Evolutionary conservation across 2,113 vertebrate species (phyloP).

Genomic region (Ciconia stormi): DNA sequence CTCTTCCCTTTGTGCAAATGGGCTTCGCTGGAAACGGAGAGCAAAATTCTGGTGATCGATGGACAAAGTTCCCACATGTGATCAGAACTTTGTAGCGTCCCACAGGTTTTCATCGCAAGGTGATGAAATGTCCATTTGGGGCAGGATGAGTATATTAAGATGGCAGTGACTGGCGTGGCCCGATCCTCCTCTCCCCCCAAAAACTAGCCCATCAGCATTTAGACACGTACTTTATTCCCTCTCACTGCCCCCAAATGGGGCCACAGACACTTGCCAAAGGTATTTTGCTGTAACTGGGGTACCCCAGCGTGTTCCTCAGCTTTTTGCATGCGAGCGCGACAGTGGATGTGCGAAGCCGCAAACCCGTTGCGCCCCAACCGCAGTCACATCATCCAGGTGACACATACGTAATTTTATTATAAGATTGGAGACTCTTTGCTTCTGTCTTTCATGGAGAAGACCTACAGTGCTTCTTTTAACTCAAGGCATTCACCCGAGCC

Average conservation of each 20-base stretch:
- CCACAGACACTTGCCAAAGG: neutral
- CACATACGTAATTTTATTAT: accelerated
- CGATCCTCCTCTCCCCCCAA: neutral
- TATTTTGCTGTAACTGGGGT: neutral
- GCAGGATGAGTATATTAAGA: neutral
- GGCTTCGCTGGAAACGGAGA: neutral
- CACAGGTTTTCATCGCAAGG: neutral
- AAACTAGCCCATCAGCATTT: neutral
- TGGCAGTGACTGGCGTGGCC: neutral
- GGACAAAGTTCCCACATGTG: neutral
- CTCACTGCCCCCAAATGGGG: neutral
- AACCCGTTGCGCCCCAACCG: neutral
- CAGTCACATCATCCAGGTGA: neutral
- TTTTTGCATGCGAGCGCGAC: accelerated
- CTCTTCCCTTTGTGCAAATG: neutral
- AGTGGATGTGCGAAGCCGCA: neutral
- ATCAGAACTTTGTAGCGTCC: neutral
- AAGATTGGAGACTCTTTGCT: neutral
- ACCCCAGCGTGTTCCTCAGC: neutral
- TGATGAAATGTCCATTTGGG: neutral
- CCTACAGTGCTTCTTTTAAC: neutral
- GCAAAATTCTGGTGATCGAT: neutral
- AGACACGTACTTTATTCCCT: neutral
- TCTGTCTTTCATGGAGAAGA: neutral
- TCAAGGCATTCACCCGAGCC: neutral